Base-by-base conservation (phyloP, 2,113 vertebrate genomes). In the Conger conger region DNA sequence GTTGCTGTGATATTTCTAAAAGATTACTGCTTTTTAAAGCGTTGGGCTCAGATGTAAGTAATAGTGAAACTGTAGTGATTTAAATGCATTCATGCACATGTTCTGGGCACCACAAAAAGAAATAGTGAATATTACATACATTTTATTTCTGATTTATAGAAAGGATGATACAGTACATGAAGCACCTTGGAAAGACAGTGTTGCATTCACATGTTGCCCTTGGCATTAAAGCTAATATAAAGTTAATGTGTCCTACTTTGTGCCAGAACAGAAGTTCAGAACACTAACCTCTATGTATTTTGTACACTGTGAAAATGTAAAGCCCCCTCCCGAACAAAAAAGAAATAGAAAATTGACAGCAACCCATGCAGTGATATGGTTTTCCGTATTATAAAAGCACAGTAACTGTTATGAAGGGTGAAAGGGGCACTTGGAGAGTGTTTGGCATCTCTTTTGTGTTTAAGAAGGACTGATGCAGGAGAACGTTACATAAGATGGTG, bases 1-100 rank as follows among this genome's bases (percentile, higher is more conserved):
- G 86, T 80, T 76, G 80, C 86, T 83, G 79, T 82, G 81, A 86
- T 82, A 86, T 80, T 82, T 86, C 27, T 76, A 76, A 60, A 82
- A 82, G 80, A 50, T 80, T 80, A 18, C 27, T 50, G 37, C 57
- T 45, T 80, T 45, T 45, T 30, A 30, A 33, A 33, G n/a, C 68
- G 30, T n/a, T 73, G 68, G n/a, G 68, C n/a, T 11, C 5, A 17
- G 9, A 73, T 30, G 68, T 33, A 73, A 73, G 7, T 73, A 23
- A 73, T 27, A 73, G n/a, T n/a, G n/a, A 73, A 33, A 30, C 9
- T 73, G 27, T 63, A 63, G 27, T 73, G 57, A 73, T 73, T 11
- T 33, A 80, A 84, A 84, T 84, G 23, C 23, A 84, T 84, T 79
- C 50, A 33, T 23, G 30, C 18, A 36, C 35, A 15, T 36, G 45